Conservation (phyloP, 2,113 vertebrate species). For the Cricetomys ansorgei region DNA sequence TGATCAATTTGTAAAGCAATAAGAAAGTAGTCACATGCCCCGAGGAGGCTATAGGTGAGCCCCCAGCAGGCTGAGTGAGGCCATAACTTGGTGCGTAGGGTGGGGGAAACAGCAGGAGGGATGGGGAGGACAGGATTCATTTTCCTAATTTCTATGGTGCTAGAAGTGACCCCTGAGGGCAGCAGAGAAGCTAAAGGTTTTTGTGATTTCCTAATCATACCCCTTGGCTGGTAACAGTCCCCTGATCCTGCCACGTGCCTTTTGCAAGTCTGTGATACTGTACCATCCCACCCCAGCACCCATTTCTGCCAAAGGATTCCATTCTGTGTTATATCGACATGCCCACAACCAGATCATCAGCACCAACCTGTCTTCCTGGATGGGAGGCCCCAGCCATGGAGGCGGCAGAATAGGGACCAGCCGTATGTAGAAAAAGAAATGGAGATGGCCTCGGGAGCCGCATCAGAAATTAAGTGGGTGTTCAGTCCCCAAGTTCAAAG, state of each 20-base stretch:
- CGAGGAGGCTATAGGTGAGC: not conserved
- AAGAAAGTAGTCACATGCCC: not conserved
- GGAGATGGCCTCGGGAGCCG: too few species aligned
- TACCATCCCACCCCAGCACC: too few species aligned
- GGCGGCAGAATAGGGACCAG: not conserved
- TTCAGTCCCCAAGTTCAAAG: not conserved
- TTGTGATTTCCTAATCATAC: constrained; percentile 56
- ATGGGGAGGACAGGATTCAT: not conserved
- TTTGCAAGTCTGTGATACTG: too few species aligned
- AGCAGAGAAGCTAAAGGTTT: constrained; percentile 65
- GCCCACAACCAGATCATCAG: not conserved
- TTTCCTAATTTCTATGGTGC: not conserved
- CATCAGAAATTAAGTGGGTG: fast-evolving
- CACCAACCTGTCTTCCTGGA: not conserved
- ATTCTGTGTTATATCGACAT: constrained; percentile 51
- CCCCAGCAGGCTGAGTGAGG: not conserved
- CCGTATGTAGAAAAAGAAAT: not conserved
- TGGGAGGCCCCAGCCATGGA: not conserved
- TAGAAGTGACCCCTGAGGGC: constrained; percentile 70
- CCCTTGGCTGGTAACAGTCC: constrained; percentile 69
- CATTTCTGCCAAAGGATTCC: constrained; percentile 70
- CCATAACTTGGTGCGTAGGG: not conserved
- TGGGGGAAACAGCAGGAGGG: not conserved
- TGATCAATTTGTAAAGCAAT: not conserved
- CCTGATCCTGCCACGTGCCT: constrained; percentile 64